Evolutionary conservation across 2,113 vertebrate species (phyloP).

Genomic region (Thamnophis sirtalis): DNA sequence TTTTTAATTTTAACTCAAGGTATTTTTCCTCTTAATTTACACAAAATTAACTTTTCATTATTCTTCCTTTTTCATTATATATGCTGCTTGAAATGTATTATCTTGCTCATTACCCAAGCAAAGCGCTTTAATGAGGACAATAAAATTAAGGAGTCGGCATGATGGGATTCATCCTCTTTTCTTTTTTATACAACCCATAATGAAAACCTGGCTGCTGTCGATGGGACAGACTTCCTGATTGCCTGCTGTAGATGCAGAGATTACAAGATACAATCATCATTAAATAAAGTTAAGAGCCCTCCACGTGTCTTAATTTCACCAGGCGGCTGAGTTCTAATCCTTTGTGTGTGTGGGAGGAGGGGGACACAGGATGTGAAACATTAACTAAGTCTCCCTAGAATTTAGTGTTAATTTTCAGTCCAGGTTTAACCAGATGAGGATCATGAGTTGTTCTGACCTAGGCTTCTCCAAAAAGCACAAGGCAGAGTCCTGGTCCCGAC

Average conservation of each 20-base stretch:
- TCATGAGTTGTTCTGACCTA: not conserved
- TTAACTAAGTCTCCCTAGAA: not conserved
- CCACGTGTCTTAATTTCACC: not conserved
- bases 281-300: not conserved
- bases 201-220: not conserved
- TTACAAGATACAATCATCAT: not conserved
- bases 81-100: constrained; percentile 47
- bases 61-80: constrained; percentile 50
- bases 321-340: not conserved
- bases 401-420: not conserved
- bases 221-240: not conserved
- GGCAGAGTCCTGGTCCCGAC: no score
- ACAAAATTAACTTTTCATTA: constrained; percentile 29
- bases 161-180: not conserved
- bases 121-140: constrained; percentile 58
- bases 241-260: not conserved
- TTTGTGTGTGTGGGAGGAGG: no score
- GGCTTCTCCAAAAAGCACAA: no score
- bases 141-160: constrained; percentile 53
- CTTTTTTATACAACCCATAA: not conserved
- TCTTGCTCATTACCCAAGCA: constrained; percentile 50
- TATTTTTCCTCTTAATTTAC: constrained; percentile 48
- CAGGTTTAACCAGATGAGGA: not conserved
- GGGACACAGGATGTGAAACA: not conserved
- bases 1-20: constrained; percentile 17